Base-by-base conservation (phyloP, 2,888 invertebrate genomes). In the Gastrophysa polygoni region DNA sequence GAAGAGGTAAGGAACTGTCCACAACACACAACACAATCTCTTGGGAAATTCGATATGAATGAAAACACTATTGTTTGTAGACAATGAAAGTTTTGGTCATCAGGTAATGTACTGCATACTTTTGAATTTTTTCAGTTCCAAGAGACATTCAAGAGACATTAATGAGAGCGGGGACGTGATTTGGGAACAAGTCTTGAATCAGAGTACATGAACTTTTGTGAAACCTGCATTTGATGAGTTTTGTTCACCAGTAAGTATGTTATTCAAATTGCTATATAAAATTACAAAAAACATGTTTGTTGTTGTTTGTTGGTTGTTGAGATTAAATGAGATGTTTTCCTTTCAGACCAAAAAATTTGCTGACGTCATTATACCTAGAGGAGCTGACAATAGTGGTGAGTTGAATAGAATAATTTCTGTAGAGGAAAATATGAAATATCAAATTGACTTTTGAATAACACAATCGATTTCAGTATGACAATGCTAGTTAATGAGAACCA, bases 171-270 rank as follows among this genome's bases (percentile, higher is more conserved):
- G 67, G 96, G 96, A 0, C 85, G 99, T 43, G 95, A 96, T 80
- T 83, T 99, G 78, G n/a, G 96, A 98, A 76, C 92, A 95, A 73
- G 96, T 98, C 8, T 86, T 99, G 28, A 92, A 92, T 77, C 98
- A 98, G n/a, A n/a, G 80, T 99, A 99, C 82, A 97, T 96, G 90
- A 94, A 92, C 76, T 96, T n/a, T 92, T 80, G 98, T 99, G 1
- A 99, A 99, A 82, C 98, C 98, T n/a, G 98, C 98, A 1, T 99
- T 99, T 82, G 99, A 99, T 80, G 98, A 98, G 82, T 98, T 98
- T 83, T 98, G 98, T 80, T 87, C 96, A 72, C 98, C 98, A 67
- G 95, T 95, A 83, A 88, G 89, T 86, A 11, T n/a, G n/a, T n/a
- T n/a, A n/a, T n/a, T n/a, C n/a, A n/a, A n/a, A n/a, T n/a, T n/a